Percentiles rank a stretch among this genome's conserved stretches.
Conservation (phyloP, 1,140 invertebrate genomes). For the Meloidogyne hapla region DNA sequence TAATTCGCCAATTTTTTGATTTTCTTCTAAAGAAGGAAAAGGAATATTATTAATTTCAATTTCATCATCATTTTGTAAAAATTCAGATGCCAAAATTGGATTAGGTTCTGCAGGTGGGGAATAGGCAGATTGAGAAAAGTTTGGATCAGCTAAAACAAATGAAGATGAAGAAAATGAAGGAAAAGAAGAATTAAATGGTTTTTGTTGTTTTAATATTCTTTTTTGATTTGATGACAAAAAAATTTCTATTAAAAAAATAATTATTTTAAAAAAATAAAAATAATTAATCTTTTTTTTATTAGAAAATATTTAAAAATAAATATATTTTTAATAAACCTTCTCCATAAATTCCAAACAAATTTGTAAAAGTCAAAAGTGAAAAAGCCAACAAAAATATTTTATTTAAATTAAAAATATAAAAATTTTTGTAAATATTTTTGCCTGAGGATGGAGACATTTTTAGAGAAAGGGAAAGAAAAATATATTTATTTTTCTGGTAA, state of each 20-base stretch:
- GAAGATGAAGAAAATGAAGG: conserved; percentile 9
- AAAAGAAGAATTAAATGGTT: background rate
- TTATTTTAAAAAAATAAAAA: too few species aligned
- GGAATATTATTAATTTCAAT: background rate
- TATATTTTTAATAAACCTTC: too few species aligned
- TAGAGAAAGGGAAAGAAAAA: background rate
- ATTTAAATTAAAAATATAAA: background rate
- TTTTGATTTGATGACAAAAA: background rate
- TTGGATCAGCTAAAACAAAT: conserved; percentile 21
- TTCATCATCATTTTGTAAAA: background rate
- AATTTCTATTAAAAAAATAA: background rate
- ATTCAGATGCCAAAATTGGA: conserved; percentile 3
- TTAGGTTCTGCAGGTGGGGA: conserved; percentile 13
- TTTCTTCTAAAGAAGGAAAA: background rate
- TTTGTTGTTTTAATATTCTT: background rate
- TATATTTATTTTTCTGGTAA: too few species aligned
- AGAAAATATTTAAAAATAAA: too few species aligned
- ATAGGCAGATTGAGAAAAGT: conserved; percentile 2
- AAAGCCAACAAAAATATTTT: background rate
- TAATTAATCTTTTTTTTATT: too few species aligned
- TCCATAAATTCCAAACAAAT: background rate
- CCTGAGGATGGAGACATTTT: background rate
- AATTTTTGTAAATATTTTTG: background rate
- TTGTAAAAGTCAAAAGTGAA: background rate
- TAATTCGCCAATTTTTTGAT: too few species aligned